Evolutionary conservation across 2,888 invertebrate genomes (phyloP).

Genomic region (Oscheius myriophilus): DNA sequence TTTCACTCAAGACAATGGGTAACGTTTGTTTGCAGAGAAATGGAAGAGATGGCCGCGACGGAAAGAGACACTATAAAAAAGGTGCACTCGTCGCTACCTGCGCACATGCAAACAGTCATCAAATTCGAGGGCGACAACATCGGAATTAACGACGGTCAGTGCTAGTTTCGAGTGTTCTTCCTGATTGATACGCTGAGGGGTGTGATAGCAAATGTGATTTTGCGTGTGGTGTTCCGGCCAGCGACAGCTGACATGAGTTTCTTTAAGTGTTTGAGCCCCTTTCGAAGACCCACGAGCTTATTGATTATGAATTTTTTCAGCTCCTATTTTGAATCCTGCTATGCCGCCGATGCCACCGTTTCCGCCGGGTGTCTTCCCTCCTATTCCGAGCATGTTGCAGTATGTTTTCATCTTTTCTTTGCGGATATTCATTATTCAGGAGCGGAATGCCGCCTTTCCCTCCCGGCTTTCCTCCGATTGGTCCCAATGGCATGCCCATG

Average conservation of each 20-base stretch:
- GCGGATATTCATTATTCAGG: background rate
- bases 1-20: background rate
- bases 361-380: constrained; percentile 14
- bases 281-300: background rate
- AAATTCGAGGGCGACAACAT: constrained; percentile 21
- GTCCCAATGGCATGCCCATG: constrained; percentile 21
- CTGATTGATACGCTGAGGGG: constrained; percentile 15
- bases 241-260: constrained; percentile 20
- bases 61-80: constrained; percentile 38
- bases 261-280: background rate
- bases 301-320: background rate
- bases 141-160: constrained; percentile 18
- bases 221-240: constrained; percentile 5
- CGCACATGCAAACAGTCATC: constrained; percentile 43
- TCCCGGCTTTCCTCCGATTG: background rate
- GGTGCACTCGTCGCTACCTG: constrained; percentile 40
- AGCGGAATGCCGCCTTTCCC: background rate
- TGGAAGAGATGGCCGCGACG: constrained; percentile 31
- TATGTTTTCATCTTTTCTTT: background rate
- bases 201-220: constrained; percentile 17
- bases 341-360: background rate
- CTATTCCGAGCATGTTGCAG: constrained; percentile 19
- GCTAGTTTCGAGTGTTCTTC: constrained; percentile 8
- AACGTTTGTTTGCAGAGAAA: constrained; percentile 28
- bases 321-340: background rate